Conservation (phyloP, 2,797 vertebrate species). For the Avahi laniger region DNA sequence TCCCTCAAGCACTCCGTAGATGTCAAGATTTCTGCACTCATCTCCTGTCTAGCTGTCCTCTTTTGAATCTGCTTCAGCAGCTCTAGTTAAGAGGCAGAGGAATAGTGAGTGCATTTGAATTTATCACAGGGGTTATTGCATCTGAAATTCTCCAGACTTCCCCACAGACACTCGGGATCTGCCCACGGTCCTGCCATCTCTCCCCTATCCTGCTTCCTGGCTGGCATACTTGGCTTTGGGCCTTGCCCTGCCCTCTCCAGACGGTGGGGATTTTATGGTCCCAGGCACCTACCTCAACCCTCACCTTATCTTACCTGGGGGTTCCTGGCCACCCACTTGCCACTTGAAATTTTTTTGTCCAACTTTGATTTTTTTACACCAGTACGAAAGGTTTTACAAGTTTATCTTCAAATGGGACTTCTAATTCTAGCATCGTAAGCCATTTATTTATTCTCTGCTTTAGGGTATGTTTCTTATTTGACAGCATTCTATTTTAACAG, state of each 20-base stretch:
- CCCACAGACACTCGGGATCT: neutral
- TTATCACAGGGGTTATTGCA: accelerated
- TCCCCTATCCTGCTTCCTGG: neutral
- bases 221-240: neutral
- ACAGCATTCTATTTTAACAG: neutral
- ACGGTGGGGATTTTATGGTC: neutral
- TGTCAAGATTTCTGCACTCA: neutral
- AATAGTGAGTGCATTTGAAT: neutral
- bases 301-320: neutral
- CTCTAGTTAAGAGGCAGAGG: neutral
- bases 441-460: neutral
- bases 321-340: neutral
- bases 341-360: neutral
- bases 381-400: neutral
- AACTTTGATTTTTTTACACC: neutral
- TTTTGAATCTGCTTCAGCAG: too few species aligned
- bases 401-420: neutral
- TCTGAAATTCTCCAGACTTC: accelerated
- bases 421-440: neutral
- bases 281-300: neutral
- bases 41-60: neutral
- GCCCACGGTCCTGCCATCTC: accelerated
- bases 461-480: neutral
- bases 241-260: neutral
- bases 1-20: neutral